Base-by-base conservation (phyloP, 2,113 vertebrate genomes). In the Leuciscus idus region DNA sequence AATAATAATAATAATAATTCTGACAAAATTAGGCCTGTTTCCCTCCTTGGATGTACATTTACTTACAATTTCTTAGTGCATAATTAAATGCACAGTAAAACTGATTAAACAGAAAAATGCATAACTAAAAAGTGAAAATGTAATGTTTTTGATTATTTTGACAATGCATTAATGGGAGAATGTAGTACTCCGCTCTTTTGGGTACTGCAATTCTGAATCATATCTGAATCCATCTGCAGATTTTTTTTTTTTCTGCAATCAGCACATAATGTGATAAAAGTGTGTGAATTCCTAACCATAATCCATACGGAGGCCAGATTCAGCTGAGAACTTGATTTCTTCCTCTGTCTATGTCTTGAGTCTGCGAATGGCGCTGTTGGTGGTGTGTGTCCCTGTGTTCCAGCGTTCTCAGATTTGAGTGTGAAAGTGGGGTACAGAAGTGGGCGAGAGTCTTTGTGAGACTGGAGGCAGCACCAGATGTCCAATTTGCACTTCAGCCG, bases 401-500 rank as follows among this genome's bases (percentile, higher is more conserved):
- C 62, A 82, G 61, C 61, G 62, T 68, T 82, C 80, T 82, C 39
- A 46, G 80, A 50, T 50, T 48, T 50, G 80, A 82, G 80, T 82
- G 61, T 82, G 80, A 82, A 82, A 50, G 68, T 78, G 59, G 87
- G 75, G 85, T 85, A 79, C 79, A 57, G 76, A 86, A 87, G 87
- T 85, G 89, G 70, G 86, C 77, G 89, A 89, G 84, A 50, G 87
- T 83, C 81, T 86, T 86, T 87, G 89, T 79, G 57, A 82, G 81
- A 83, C 83, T 62, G 88, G 75, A 88, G 62, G 74, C 81, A 88
- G 93, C 93, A 93, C 93, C 94, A 95, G 94, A 95, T 95, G 94
- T 95, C 94, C 93, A 95, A 94, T 95, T 95, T 94, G 93, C 94
- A 95, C 95, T 95, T 95, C 92, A 94, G 91, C 93, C 90, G 90